A percentile compares a stretch with the other conserved stretches of the same genome.
phyloP scores from a whole-genome alignment of 2,888 invertebrate species.

The Incurvaria masculella region DNA sequence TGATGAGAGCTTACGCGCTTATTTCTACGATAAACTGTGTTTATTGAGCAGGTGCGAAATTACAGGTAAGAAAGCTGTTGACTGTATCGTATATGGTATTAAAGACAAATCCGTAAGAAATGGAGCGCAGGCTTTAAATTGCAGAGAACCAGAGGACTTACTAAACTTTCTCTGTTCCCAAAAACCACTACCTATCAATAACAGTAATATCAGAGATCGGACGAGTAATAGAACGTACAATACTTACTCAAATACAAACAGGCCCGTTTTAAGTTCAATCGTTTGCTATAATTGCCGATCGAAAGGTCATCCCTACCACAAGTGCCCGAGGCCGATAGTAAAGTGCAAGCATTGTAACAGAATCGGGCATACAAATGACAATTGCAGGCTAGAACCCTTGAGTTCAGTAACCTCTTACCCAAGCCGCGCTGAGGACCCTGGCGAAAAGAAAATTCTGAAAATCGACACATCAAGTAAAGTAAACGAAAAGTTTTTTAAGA shows the following conservation, averaged over 20 bases:
- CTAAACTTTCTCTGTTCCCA: slow-evolving; percentile 8
- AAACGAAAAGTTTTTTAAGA: slow-evolving; percentile 13
- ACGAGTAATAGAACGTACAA: too few species aligned
- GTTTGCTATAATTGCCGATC: slow-evolving; percentile 6
- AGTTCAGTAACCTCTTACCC: not conserved
- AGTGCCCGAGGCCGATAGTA: slow-evolving; percentile 7
- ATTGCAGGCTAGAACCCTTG: slow-evolving; percentile 5
- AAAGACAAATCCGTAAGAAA: slow-evolving; percentile 13
- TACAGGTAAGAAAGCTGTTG: slow-evolving; percentile 15
- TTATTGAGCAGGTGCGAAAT: slow-evolving; percentile 15
- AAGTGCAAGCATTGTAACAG: slow-evolving; percentile 8
- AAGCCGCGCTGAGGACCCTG: slow-evolving; percentile 1
- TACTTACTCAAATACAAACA: too few species aligned
- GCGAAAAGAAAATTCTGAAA: slow-evolving; percentile 6
- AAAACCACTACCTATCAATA: too few species aligned
- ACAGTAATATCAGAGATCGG: too few species aligned
- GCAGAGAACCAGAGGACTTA: slow-evolving; percentile 14
- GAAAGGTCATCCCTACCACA: slow-evolving; percentile 7
- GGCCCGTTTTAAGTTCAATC: not conserved
- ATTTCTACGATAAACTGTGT: slow-evolving; percentile 15
- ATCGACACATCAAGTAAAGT: not conserved
- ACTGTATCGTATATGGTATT: slow-evolving; percentile 17
- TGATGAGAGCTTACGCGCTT: slow-evolving; percentile 12
- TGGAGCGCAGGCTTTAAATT: slow-evolving; percentile 14
- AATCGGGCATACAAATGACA: slow-evolving; percentile 6